Evolutionary conservation across 1,140 invertebrate species (phyloP).

Genomic region (Drosophila bipectinata): DNA sequence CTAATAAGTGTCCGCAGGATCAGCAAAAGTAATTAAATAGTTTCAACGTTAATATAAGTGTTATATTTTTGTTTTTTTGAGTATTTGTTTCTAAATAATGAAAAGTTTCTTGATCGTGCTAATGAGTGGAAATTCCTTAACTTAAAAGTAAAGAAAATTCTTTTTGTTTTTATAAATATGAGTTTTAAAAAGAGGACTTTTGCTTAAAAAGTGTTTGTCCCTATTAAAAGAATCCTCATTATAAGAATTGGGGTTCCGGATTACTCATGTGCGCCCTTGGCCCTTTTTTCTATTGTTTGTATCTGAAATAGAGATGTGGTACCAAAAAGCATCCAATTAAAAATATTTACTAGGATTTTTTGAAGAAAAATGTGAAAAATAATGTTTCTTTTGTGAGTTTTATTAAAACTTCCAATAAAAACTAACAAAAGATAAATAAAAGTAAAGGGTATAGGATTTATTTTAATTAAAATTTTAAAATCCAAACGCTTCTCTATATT

Average conservation of each 20-base stretch:
- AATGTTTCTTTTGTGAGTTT: too few species aligned
- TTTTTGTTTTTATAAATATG: neutral
- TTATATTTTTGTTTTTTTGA: neutral
- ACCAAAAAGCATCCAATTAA: constrained; percentile 8
- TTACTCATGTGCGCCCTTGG: constrained; percentile 42
- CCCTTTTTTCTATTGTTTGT: constrained; percentile 38
- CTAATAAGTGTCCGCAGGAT: constrained; percentile 13
- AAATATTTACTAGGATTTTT: constrained; percentile 8
- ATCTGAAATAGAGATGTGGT: constrained; percentile 26
- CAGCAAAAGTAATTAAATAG: constrained; percentile 7
- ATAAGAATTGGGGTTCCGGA: constrained; percentile 1
- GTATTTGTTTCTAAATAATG: neutral
- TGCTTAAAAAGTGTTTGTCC: neutral
- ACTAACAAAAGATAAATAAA: too few species aligned
- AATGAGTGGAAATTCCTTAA: neutral
- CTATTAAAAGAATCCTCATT: neutral
- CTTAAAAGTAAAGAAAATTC: neutral
- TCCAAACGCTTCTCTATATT: too few species aligned
- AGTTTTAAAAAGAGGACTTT: neutral
- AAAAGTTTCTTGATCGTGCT: neutral
- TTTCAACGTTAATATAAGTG: neutral
- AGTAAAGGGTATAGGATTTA: neutral
- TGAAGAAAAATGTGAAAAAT: neutral
- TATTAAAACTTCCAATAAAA: too few species aligned
- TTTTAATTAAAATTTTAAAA: neutral